Evolutionary conservation across 2,888 invertebrate species (phyloP).

Genomic region (Limnephilus lunatus): DNA sequence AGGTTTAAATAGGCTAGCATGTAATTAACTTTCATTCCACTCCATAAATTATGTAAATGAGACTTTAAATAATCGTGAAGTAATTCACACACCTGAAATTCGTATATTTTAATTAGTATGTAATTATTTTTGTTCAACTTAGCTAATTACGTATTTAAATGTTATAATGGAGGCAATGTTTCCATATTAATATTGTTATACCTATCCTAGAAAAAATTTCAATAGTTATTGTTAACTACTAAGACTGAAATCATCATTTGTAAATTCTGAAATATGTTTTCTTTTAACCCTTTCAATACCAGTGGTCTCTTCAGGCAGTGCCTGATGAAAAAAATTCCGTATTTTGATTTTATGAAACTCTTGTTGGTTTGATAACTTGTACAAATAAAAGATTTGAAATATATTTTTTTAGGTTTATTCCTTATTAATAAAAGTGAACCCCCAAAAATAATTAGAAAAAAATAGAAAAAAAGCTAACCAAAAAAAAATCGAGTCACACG

Average conservation of each 20-base stretch:
- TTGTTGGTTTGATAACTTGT: too few species aligned
- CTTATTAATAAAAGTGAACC: too few species aligned
- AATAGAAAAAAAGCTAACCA: too few species aligned
- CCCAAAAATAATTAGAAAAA: too few species aligned
- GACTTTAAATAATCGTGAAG: neutral
- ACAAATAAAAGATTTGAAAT: too few species aligned
- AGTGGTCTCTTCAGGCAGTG: too few species aligned
- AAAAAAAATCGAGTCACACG: too few species aligned
- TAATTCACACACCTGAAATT: neutral
- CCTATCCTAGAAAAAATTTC: neutral
- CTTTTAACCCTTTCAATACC: too few species aligned
- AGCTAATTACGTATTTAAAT: neutral
- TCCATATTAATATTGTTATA: neutral
- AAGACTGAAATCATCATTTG: neutral
- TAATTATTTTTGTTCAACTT: neutral
- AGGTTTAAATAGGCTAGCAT: neutral
- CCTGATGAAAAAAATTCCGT: too few species aligned
- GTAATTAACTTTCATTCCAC: constrained; percentile 11
- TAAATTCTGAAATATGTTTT: neutral
- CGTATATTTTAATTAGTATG: neutral
- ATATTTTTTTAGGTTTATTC: too few species aligned
- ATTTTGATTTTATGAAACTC: too few species aligned
- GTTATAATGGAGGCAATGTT: neutral
- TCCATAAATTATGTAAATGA: constrained; percentile 2
- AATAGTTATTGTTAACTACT: neutral